Percentiles rank a stretch among this genome's conserved stretches.
phyloP scores from a whole-genome alignment of 2,888 invertebrate species.

The Xylota segnis region DNA sequence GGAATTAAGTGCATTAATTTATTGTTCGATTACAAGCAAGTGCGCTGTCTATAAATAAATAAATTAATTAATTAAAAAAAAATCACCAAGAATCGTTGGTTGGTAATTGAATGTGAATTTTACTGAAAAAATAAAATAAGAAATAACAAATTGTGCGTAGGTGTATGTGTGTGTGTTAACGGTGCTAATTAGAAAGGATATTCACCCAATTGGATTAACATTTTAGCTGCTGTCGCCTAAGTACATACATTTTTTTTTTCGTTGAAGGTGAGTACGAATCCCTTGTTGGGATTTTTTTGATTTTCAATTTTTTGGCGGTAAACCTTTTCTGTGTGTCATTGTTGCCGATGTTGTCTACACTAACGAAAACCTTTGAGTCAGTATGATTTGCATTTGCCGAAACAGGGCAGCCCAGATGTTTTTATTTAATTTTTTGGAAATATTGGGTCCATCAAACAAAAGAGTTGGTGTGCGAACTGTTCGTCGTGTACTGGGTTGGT shows the following conservation, averaged over 20 bases:
- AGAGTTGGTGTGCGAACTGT: no score
- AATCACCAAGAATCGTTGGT: neutral
- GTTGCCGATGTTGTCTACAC: no score
- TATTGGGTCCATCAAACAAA: no score
- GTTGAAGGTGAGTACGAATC: constrained; percentile 21
- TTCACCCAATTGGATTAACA: constrained; percentile 60
- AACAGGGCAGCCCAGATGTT: neutral
- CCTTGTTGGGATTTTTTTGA: neutral
- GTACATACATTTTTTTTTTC: neutral
- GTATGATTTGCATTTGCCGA: no score
- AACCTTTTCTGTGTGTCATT: no score
- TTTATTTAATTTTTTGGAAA: neutral
- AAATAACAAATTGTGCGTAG: constrained; percentile 10
- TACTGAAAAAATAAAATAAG: constrained; percentile 23
- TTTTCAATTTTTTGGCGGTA: neutral
- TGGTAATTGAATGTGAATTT: constrained; percentile 32
- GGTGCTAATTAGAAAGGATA: constrained; percentile 57
- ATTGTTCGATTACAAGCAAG: constrained; percentile 23
- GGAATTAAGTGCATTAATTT: constrained; percentile 24
- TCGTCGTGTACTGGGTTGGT: no score
- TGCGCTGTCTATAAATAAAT: constrained; percentile 16
- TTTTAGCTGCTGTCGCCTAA: constrained; percentile 24
- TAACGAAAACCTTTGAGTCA: no score
- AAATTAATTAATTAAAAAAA: constrained; percentile 15
- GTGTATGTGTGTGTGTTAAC: neutral